Evolutionary conservation across 2,113 vertebrate species (phyloP).

Genomic region (Apodemus speciosus): DNA sequence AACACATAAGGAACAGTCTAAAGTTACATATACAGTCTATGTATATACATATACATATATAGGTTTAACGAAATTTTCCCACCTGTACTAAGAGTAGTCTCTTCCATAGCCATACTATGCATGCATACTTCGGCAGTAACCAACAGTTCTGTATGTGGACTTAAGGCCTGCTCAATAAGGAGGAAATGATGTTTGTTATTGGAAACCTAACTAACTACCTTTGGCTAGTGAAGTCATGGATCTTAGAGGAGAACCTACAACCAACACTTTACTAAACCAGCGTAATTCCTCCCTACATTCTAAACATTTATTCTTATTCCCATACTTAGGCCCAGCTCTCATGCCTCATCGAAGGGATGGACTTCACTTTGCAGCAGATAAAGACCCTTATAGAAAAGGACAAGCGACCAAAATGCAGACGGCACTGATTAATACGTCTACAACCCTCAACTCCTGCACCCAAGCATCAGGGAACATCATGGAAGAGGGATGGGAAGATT

Average conservation of each 20-base stretch:
- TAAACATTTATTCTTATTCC: not conserved
- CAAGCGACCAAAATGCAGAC: not conserved
- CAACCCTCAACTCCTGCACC: not conserved
- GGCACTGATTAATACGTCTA: not conserved
- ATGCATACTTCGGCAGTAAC: not conserved
- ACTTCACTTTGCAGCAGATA: not conserved
- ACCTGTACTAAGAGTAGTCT: not conserved
- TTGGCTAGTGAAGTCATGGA: not conserved
- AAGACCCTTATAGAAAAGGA: not conserved
- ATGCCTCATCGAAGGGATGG: not conserved
- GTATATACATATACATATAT: not conserved
- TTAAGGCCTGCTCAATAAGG: not conserved
- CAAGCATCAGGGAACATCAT: not conserved
- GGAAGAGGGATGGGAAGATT: not conserved
- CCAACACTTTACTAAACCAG: not conserved
- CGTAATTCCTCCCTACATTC: not conserved
- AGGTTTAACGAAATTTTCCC: not conserved
- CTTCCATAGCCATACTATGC: not conserved
- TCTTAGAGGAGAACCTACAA: not conserved
- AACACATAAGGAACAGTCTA: not conserved
- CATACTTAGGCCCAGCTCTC: not conserved
- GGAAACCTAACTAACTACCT: not conserved
- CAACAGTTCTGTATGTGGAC: not conserved
- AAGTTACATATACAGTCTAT: not conserved
- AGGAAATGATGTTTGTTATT: not conserved